Evolutionary conservation across 2,888 invertebrate species (phyloP), one percentile per base, ranked within the genome.

Genomic region (Campopleginae sp.): DNA sequence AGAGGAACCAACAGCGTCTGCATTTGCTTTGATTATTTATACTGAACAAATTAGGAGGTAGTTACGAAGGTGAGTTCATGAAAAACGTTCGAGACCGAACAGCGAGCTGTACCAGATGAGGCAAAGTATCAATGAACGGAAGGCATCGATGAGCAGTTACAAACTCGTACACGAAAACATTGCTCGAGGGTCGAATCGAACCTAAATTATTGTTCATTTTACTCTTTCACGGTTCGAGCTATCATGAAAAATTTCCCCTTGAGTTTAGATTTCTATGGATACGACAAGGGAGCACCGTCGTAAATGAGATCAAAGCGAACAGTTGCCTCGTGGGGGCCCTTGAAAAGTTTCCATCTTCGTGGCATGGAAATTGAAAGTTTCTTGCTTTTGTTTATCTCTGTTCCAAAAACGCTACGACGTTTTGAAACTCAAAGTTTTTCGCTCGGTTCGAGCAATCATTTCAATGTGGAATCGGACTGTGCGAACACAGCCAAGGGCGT

Each of bases 271-370:
- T 33, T 66, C 23, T 51, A 63, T 44, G 27, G 44, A 54, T 38
- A 48, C n/a, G 31, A 46, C 7, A 65, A 65, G 51, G 66, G 48
- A 12, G 19, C 19, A 78, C 63, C 75, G 17, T 38, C 51, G 70
- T 66, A 17, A 7, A 58, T 46, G 74, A 82, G 75, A 82, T 71
- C 82, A 23, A 33, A 65, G 27, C 44, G 66, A 74, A 66, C 61
- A 70, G 71, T 79, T 14, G 70, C 74, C 85, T 79, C 78, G 78
- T 46, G 70, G 82, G 70, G 79, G 54, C 70, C 85, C 74, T 82
- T 82, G 78, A 84, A 81, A 81, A 81, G 63, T 84, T 38, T 84
- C 54, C 17, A 63, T 82, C 51, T 38, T 38, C 8, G 58, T 65
- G 19, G 17, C 27, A 58, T 42, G 51, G 70, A 71, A 79, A 82